These are phyloP conservation scores for Eupithecia insigniata DNA, from an alignment of 2,888 invertebrate genomes.

Conservation along the genomic window DNA sequence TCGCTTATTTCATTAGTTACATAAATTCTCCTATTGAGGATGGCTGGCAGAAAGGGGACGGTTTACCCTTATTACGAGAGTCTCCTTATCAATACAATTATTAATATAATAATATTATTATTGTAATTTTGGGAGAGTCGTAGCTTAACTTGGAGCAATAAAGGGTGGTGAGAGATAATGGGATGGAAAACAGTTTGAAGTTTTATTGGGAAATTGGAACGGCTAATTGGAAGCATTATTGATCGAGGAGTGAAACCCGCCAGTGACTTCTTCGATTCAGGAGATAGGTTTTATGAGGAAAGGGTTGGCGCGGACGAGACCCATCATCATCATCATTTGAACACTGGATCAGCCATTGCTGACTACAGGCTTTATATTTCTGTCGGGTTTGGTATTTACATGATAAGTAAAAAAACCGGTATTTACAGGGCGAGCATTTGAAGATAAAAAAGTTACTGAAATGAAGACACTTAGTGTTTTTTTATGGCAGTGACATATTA, in stretches of 20 bases:
- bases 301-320: not conserved
- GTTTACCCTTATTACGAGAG: constrained; percentile 85
- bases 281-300: constrained; percentile 9
- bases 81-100: constrained; percentile 85
- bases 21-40: constrained; percentile 85
- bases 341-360: not conserved
- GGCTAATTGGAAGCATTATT: constrained; percentile 83
- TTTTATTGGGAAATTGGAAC: constrained; percentile 84
- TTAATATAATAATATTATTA: constrained; percentile 85
- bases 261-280: constrained; percentile 24
- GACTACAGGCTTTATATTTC: too few relatives aligned
- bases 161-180: constrained; percentile 84
- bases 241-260: constrained; percentile 68
- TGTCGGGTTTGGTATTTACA: too few relatives aligned
- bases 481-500: too few relatives aligned
- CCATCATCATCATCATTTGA: not conserved
- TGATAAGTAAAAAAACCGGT: too few relatives aligned
- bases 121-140: constrained; percentile 82
- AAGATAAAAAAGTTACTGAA: too few relatives aligned
- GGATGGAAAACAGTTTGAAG: constrained; percentile 85
- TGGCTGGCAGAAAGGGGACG: constrained; percentile 83
- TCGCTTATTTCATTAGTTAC: constrained; percentile 85
- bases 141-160: constrained; percentile 83
- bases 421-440: too few relatives aligned
- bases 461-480: too few relatives aligned